Evolutionary conservation across 2,797 vertebrate species (phyloP).

Genomic region (Tangara arthus): DNA sequence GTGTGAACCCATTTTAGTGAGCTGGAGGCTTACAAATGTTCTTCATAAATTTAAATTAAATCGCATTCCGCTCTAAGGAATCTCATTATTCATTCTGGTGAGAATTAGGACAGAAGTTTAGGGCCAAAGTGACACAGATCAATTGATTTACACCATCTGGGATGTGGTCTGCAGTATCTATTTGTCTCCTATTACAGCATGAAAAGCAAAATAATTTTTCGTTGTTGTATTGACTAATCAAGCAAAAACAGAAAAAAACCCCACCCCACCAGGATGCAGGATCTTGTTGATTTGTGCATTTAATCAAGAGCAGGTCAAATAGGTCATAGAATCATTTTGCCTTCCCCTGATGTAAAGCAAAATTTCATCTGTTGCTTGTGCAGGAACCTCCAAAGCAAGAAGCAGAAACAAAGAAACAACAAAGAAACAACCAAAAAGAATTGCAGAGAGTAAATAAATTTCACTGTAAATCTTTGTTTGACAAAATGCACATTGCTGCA

Average conservation of each 20-base stretch:
- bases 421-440: neutral
- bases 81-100: neutral
- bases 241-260: neutral
- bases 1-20: neutral
- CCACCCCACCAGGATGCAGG: neutral
- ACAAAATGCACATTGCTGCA: conserved; percentile 42
- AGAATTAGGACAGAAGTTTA: neutral
- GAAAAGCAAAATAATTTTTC: neutral
- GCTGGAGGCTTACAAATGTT: neutral
- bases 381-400: neutral
- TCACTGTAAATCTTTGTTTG: conserved; percentile 26
- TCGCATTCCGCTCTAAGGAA: neutral
- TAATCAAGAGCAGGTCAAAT: neutral
- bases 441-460: conserved; percentile 26
- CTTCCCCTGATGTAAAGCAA: conserved; percentile 10
- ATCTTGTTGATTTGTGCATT: neutral
- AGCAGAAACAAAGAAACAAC: neutral
- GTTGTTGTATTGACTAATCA: neutral
- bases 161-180: neutral
- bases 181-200: neutral
- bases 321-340: neutral
- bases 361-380: neutral
- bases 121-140: neutral
- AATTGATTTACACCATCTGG: neutral
- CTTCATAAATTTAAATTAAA: conserved; percentile 1